These are phyloP conservation scores for Trypoxylus dichotomus DNA, from an alignment of 1,140 invertebrate genomes.

Conservation along the genomic window DNA sequence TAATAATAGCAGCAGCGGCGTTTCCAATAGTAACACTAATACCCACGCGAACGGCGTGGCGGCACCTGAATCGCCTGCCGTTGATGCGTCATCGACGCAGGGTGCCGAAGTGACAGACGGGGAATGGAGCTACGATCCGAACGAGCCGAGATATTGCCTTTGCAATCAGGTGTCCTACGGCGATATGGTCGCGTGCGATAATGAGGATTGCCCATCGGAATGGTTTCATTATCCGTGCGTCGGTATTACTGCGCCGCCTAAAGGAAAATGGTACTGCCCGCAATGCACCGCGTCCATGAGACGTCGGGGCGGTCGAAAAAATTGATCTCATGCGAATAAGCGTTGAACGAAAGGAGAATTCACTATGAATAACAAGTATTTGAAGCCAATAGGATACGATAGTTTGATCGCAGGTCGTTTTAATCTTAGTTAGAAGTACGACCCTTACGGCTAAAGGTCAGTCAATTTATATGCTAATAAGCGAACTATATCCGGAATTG, in stretches of 20 bases:
- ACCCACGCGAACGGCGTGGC: background rate
- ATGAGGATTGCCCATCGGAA: slow-evolving; percentile 94
- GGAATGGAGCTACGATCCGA: slow-evolving; percentile 83
- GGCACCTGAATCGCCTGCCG: slow-evolving; percentile 42
- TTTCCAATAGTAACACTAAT: background rate
- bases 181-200: slow-evolving; percentile 99
- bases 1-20: background rate
- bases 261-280: slow-evolving; percentile 98
- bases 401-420: too few species aligned
- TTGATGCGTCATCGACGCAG: slow-evolving; percentile 37
- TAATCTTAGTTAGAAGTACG: too few species aligned
- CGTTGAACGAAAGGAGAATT: background rate
- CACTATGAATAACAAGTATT: background rate
- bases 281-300: slow-evolving; percentile 92
- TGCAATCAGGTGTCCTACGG: slow-evolving; percentile 99
- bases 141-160: slow-evolving; percentile 94
- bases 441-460: too few species aligned
- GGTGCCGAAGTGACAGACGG: slow-evolving; percentile 47
- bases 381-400: too few species aligned
- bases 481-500: too few species aligned
- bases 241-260: slow-evolving; percentile 91
- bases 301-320: slow-evolving; percentile 73
- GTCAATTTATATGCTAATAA: too few species aligned
- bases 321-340: slow-evolving; percentile 36
- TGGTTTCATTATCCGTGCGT: slow-evolving; percentile 99